Evolutionary conservation across 2,888 invertebrate species (phyloP).

Genomic region (Orchestes rusci): DNA sequence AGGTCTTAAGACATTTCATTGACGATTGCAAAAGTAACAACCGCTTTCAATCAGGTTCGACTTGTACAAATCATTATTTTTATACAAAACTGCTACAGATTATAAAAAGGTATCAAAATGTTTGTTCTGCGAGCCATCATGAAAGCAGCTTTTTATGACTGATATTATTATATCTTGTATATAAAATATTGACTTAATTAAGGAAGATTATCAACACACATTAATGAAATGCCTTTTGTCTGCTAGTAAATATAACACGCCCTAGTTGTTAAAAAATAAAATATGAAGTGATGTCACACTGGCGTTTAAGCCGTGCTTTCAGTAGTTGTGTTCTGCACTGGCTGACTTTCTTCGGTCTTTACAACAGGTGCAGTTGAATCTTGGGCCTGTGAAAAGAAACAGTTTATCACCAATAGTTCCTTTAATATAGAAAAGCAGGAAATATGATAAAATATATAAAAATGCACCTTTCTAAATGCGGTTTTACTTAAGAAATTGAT

Average conservation of each 20-base stretch:
- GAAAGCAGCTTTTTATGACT: too few species aligned
- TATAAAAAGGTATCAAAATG: slow-evolving; percentile 44
- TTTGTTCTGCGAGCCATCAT: slow-evolving; percentile 29
- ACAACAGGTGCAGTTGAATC: slow-evolving; percentile 41
- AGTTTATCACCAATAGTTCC: too few species aligned
- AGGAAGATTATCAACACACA: slow-evolving; percentile 24
- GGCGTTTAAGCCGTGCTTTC: slow-evolving; percentile 54
- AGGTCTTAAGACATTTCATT: slow-evolving; percentile 45
- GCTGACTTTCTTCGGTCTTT: slow-evolving; percentile 49
- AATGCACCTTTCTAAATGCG: too few species aligned
- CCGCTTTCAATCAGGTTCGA: slow-evolving; percentile 33
- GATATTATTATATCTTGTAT: too few species aligned
- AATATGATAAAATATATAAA: too few species aligned
- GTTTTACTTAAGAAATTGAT: too few species aligned
- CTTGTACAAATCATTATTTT: slow-evolving; percentile 33
- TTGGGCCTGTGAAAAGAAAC: too few species aligned
- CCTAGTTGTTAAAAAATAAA: slow-evolving; percentile 43
- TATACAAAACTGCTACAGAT: slow-evolving; percentile 31
- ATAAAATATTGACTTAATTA: too few species aligned
- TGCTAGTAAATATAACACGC: slow-evolving; percentile 44
- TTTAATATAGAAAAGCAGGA: too few species aligned
- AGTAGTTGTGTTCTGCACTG: slow-evolving; percentile 53
- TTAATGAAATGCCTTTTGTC: slow-evolving; percentile 45
- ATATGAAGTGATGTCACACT: slow-evolving; percentile 35
- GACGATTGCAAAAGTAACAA: slow-evolving; percentile 30